phyloP scores from a whole-genome alignment of 2,797 vertebrate genomes.

The Halcyon leucocephala region DNA sequence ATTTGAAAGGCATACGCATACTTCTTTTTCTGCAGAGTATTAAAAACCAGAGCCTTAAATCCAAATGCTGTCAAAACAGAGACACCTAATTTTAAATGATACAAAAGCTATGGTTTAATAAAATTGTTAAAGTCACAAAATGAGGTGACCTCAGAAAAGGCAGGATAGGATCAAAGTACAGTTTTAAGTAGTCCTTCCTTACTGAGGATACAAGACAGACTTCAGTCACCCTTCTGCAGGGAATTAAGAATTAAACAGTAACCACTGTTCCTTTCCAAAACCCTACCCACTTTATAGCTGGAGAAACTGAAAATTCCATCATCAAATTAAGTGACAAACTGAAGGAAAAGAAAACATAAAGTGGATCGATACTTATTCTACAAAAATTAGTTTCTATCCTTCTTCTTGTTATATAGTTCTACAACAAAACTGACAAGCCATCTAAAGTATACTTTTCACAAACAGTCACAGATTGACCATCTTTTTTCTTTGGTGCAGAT shows the following conservation, averaged over 20 bases:
- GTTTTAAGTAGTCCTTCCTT: not conserved
- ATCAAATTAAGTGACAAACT: not conserved
- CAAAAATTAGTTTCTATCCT: not conserved
- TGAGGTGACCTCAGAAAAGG: not conserved
- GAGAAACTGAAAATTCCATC: not conserved
- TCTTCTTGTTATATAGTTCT: not conserved
- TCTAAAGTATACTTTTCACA: not conserved
- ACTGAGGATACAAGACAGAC: not conserved
- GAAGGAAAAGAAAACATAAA: not conserved
- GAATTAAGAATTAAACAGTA: not conserved
- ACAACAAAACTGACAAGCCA: not conserved
- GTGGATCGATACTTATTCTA: not conserved
- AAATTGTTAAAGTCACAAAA: not conserved
- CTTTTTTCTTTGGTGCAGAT: not conserved
- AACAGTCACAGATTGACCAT: not conserved
- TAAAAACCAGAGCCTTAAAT: not conserved
- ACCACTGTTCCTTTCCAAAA: not conserved
- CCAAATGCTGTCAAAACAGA: not conserved
- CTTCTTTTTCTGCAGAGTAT: not conserved
- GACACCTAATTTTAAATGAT: not conserved
- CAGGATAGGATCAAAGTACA: not conserved
- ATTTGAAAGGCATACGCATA: not conserved
- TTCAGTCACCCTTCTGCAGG: not conserved
- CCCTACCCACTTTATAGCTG: not conserved
- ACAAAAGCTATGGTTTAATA: not conserved